Evolutionary conservation across 2,888 invertebrate genomes (phyloP), one percentile per base, ranked within the genome.

Genomic region (Cantharis lateralis): DNA sequence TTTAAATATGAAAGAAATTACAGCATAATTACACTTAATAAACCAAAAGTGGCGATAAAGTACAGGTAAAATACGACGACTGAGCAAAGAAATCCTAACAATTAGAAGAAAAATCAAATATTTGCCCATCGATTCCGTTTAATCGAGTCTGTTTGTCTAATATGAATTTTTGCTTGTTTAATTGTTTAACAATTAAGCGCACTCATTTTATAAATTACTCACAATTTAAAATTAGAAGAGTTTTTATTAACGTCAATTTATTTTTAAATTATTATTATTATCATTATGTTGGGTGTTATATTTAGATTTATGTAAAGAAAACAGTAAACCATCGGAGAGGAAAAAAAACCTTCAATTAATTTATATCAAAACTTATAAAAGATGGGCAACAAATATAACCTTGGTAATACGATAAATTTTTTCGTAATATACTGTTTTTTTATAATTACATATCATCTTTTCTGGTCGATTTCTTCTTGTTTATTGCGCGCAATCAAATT

Each of bases 11-110:
- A 32, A 63, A 32, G 70, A 74, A 70, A 70, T 74, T 74, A 63
- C 62, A 48, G 61, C 70, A 70, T 70, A 74, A 74, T 70, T 74
- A 73, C 73, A 18, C 26, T 62, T 68, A 68, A 68, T 62, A 74
- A 74, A 74, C 74, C 70, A 64, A 62, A 69, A 74, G 74, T 63
- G 69, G 32, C 61, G 70, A 18, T 74, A 74, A 74, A 74, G 32
- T 62, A 64, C 10, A 24, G 63, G 70, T 74, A 74, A 74, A 69
- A 69, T 69, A 69, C 10, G 10, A 11, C 18, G 18, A 15, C 62
- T 28, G 48, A 70, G 74, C 69, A 74, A 74, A 74, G 74, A 70
- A 74, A 74, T 61, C 32, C 63, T 24, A 13, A 20, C 9, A 32
- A 28, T 28, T 28, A 16, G 61, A 13, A 20, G 73, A 62, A 64